phyloP scores from a whole-genome alignment of 1,140 invertebrate genomes.

The Pseudomyrmex gracilis region DNA sequence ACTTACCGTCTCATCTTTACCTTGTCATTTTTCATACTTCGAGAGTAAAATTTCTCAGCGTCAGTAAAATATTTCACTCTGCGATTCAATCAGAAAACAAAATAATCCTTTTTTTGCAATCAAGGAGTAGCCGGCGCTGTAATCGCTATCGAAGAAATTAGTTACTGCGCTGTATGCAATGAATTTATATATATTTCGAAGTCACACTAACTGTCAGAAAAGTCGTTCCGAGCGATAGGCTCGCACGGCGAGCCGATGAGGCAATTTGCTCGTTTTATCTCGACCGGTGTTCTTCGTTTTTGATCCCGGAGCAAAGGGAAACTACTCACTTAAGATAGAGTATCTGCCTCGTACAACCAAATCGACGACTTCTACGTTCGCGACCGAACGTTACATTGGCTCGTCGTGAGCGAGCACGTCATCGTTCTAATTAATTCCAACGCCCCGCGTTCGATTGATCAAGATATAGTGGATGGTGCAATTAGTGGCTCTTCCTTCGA shows the following conservation, averaged over 20 bases:
- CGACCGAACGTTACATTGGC: constrained; percentile 47
- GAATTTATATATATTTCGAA: constrained; percentile 59
- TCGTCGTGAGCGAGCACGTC: constrained; percentile 73
- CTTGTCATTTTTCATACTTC: background rate
- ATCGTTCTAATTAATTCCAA: constrained; percentile 79
- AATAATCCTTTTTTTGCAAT: background rate
- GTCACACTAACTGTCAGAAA: constrained; percentile 31
- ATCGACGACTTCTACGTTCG: constrained; percentile 53
- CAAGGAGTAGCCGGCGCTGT: background rate
- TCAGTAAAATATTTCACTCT: background rate
- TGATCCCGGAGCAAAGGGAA: constrained; percentile 33
- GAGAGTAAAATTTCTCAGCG: background rate
- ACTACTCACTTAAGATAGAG: constrained; percentile 71
- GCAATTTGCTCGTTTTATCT: constrained; percentile 67
- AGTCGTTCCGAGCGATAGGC: constrained; percentile 26
- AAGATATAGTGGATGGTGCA: constrained; percentile 75
- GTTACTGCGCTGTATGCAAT: constrained; percentile 7
- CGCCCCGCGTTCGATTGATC: constrained; percentile 76
- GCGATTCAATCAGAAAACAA: background rate
- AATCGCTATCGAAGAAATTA: constrained; percentile 15
- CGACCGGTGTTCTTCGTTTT: constrained; percentile 48
- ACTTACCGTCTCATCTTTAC: background rate
- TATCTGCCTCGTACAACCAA: constrained; percentile 62
- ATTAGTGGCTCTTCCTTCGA: constrained; percentile 75
- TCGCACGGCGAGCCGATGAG: background rate